Conservation (phyloP, 2,888 invertebrate genomes). For the Smittia sp. region DNA sequence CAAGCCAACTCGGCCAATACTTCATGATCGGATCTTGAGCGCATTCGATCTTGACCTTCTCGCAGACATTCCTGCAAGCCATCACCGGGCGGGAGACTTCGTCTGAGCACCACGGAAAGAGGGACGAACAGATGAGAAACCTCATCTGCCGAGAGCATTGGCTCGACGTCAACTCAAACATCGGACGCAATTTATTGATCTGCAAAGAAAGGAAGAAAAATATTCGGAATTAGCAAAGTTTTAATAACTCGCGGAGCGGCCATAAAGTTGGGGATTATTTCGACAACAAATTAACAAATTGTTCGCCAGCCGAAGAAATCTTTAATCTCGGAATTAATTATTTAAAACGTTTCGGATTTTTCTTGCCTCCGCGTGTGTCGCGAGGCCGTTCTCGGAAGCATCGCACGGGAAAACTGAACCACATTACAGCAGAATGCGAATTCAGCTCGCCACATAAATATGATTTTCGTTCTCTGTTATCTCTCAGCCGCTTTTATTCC, state of each 20-base stretch:
- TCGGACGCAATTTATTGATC: slow-evolving; percentile 31
- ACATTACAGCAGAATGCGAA: too few relatives aligned
- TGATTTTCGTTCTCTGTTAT: background rate
- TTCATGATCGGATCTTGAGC: slow-evolving; percentile 60
- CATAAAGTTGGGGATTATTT: slow-evolving; percentile 35
- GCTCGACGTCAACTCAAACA: slow-evolving; percentile 23
- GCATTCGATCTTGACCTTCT: slow-evolving; percentile 71
- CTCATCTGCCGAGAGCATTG: slow-evolving; percentile 76
- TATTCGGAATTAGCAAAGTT: too few relatives aligned
- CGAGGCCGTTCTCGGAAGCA: too few relatives aligned
- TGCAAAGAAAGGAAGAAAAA: slow-evolving; percentile 4
- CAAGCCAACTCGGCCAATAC: slow-evolving; percentile 71
- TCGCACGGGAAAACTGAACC: too few relatives aligned
- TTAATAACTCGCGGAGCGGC: background rate
- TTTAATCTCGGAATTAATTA: slow-evolving; percentile 32
- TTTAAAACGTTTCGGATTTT: background rate
- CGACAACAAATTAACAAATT: slow-evolving; percentile 14
- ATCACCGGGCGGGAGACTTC: slow-evolving; percentile 81
- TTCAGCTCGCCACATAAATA: too few relatives aligned
- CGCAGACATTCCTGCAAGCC: slow-evolving; percentile 82
- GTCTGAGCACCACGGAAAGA: slow-evolving; percentile 87
- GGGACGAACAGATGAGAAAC: slow-evolving; percentile 86
- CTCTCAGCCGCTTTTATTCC: slow-evolving; percentile 19
- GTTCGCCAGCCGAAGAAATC: background rate
- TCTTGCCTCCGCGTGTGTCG: too few relatives aligned